Evolutionary conservation across 2,113 vertebrate genomes (phyloP).

Genomic region (Saguinus midas): DNA sequence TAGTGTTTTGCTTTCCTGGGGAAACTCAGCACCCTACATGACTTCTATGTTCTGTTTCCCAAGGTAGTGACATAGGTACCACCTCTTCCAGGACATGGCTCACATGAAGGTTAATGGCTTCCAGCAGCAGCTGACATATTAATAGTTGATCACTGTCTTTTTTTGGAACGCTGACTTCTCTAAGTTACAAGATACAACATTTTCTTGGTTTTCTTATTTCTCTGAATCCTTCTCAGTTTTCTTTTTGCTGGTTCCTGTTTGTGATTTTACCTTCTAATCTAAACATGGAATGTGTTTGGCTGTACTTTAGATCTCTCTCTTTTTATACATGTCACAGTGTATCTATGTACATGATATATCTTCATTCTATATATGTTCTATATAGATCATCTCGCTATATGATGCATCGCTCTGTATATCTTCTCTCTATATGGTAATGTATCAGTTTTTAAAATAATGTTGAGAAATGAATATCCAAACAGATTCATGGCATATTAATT

Average conservation of each 20-base stretch:
- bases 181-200: neutral
- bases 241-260: neutral
- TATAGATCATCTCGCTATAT: neutral
- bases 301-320: neutral
- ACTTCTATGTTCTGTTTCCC: neutral
- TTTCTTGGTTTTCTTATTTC: neutral
- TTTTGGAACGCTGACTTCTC: neutral
- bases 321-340: neutral
- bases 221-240: neutral
- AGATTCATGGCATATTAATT: neutral
- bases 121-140: neutral
- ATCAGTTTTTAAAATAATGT: neutral
- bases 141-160: neutral
- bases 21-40: neutral
- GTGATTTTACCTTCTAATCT: neutral
- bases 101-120: neutral
- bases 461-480: neutral
- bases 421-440: neutral
- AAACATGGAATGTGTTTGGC: neutral
- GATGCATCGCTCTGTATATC: neutral
- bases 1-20: neutral
- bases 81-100: neutral
- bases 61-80: neutral
- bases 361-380: neutral
- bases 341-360: neutral